Percentiles rank a stretch among this genome's conserved stretches.
Evolutionary conservation across 2,113 vertebrate genomes (phyloP).

Genomic region (Camelus dromedarius): DNA sequence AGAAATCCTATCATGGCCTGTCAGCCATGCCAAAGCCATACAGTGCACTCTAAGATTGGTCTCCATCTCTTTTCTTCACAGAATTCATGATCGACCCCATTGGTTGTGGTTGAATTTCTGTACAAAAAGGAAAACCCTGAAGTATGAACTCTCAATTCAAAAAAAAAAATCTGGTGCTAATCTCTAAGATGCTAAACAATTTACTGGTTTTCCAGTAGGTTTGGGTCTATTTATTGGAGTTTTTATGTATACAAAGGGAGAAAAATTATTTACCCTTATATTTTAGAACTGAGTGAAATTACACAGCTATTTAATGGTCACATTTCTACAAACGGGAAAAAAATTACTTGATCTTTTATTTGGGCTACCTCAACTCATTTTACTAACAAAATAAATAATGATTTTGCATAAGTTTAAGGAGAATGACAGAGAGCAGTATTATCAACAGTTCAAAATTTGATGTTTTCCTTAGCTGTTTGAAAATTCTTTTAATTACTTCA

Average conservation of each 20-base stretch:
- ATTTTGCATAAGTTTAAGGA: neutral
- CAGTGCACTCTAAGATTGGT: neutral
- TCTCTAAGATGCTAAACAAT: neutral
- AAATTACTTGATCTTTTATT: neutral
- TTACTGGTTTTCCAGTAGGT: neutral
- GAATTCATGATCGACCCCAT: neutral
- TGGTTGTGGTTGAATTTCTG: neutral
- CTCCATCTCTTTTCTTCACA: neutral
- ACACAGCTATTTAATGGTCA: neutral
- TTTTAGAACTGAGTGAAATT: constrained; percentile 49
- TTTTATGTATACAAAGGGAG: neutral
- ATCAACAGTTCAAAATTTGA: neutral
- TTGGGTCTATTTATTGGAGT: neutral
- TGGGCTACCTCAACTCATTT: neutral
- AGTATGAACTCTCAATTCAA: neutral
- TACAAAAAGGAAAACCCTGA: neutral
- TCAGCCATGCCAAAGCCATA: neutral
- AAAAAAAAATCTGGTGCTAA: neutral
- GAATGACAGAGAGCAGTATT: neutral
- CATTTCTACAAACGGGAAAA: neutral
- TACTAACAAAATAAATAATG: constrained; percentile 4
- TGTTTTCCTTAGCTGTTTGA: neutral
- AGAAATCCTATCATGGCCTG: neutral
- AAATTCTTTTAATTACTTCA: neutral
- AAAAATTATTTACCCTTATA: neutral